Conservation (phyloP, 2,888 invertebrate genomes). For the Lordiphosa andalusiaca region DNA sequence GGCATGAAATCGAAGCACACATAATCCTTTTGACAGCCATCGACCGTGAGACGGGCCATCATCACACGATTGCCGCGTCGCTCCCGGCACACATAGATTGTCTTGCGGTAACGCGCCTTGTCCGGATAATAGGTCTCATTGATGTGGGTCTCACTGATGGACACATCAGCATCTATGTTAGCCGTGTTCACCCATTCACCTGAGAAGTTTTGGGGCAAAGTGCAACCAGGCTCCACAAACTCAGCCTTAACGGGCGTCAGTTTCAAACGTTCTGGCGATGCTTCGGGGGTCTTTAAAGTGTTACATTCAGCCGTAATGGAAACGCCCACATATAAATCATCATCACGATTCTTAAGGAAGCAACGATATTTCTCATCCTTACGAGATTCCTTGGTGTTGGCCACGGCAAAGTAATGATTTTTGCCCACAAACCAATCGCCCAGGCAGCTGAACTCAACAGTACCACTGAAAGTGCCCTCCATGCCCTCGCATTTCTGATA, state of each 20-base stretch:
- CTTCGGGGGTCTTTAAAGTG: conserved; percentile 94
- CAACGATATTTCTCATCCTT: conserved; percentile 97
- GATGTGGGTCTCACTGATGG: conserved; percentile 97
- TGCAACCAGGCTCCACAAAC: conserved; percentile 93
- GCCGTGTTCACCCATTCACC: conserved; percentile 99
- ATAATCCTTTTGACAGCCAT: conserved; percentile 98
- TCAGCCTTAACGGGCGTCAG: conserved; percentile 94
- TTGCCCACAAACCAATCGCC: conserved; percentile 98
- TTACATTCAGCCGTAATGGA: conserved; percentile 97
- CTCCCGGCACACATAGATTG: conserved; percentile 96
- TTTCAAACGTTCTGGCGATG: conserved; percentile 93
- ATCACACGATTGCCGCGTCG: conserved; percentile 94
- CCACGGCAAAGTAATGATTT: conserved; percentile 98
- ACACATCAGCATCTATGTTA: conserved; percentile 96
- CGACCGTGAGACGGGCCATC: conserved; percentile 97
- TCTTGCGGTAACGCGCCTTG: conserved; percentile 91
- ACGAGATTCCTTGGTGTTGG: conserved; percentile 96
- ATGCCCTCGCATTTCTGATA: conserved; percentile 94
- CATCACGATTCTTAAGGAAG: conserved; percentile 95
- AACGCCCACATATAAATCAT: conserved; percentile 94
- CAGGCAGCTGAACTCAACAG: conserved; percentile 94
- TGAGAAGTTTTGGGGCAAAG: conserved; percentile 94
- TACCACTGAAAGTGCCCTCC: conserved; percentile 94
- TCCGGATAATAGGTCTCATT: conserved; percentile 97
- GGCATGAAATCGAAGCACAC: conserved; percentile 98